Base-by-base conservation (phyloP, 1,140 invertebrate species). In the Eupristina koningsbergeri region DNA sequence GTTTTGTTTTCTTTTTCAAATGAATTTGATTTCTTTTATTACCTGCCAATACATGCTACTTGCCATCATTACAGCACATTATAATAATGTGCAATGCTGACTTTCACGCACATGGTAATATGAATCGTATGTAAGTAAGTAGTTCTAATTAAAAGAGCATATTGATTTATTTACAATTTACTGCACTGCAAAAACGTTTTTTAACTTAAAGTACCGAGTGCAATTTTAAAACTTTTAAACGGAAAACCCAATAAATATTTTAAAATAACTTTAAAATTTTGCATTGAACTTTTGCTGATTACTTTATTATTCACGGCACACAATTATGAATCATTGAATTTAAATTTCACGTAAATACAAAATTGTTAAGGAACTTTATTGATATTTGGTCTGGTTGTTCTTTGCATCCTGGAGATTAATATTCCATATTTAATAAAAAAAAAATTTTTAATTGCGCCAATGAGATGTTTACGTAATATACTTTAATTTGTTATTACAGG, bases 11-110 rank as follows among this genome's bases (percentile, higher is more conserved):
- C 31, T 31, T n/a, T 71, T 71, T 11, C 3, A 41, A 71, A 71
- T 41, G 41, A 71, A 41, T 71, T 71, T 26, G n/a, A 71, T 41
- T 41, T 71, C 36, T 71, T 36, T 71, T 41, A 41, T 71, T 71
- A 41, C 22, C 39, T 41, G n/a, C 67, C 15, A 71, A n/a, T 17
- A 41, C 19, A 41, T 41, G 36, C 6, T 8, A 41, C 22, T 41
- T 41, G 36, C 6, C 22, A 17, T 7, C 22, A 9, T 36, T 41
- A 41, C 39, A 8, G 36, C 26, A n/a, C 3, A 3, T 41, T 41
- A 17, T 41, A 71, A 26, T 6, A 69, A 69, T 36, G 36, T 3
- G 29, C 13, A 39, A 69, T 41, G 41, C 1, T 22, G 1, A 26
- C 67, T 39, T 29, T 69, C 67, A 22, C n/a, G 2, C n/a, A 34